phyloP scores from a whole-genome alignment of 2,113 vertebrate species.

The Mesitornis unicolor region DNA sequence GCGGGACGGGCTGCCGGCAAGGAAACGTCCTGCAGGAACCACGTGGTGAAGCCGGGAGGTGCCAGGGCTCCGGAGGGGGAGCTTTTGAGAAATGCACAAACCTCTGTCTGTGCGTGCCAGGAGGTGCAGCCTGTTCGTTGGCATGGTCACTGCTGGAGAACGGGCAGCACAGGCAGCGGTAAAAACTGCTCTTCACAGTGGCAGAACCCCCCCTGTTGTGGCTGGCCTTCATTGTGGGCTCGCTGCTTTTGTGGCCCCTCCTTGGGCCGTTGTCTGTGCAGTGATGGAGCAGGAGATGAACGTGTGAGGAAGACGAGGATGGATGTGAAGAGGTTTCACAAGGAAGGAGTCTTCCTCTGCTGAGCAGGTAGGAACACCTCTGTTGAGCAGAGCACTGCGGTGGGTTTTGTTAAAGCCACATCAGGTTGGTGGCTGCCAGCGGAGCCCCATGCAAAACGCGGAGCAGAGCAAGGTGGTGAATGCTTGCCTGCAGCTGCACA shows the following conservation, averaged over 20 bases:
- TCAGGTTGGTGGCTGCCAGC: neutral
- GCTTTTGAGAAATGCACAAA: neutral
- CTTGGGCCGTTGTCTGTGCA: neutral
- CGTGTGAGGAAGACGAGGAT: neutral
- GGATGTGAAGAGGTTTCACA: neutral
- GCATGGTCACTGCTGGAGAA: neutral
- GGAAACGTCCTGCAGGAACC: no score
- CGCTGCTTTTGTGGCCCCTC: neutral
- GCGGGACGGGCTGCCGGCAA: no score
- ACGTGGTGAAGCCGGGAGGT: neutral
- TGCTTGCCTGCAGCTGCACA: neutral
- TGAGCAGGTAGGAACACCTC: neutral
- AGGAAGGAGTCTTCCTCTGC: neutral
- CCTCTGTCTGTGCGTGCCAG: fast-evolving
- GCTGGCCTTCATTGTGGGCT: neutral
- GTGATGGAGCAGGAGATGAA: neutral
- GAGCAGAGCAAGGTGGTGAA: neutral
- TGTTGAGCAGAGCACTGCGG: fast-evolving
- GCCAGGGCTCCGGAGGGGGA: neutral
- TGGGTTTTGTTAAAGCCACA: fast-evolving
- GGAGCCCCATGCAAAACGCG: neutral
- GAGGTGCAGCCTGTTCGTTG: neutral
- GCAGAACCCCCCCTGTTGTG: neutral
- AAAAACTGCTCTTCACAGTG: neutral
- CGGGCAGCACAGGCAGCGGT: fast-evolving